phyloP scores from a whole-genome alignment of 2,113 vertebrate species.

The Tapirus terrestris region DNA sequence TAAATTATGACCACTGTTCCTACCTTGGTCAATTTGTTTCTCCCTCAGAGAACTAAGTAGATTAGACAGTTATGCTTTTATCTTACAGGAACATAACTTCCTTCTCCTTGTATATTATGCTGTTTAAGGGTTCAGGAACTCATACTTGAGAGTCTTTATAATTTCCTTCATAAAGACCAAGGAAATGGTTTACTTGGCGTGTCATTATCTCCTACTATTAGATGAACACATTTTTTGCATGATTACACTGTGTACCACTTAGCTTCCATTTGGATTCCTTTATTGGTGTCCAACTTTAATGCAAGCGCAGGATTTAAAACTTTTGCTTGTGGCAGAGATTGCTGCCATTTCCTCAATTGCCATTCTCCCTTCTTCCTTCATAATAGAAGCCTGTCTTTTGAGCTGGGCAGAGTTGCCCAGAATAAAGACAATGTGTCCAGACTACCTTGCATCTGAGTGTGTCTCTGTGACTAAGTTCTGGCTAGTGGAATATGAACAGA shows the following conservation, averaged over 20 bases:
- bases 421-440: background rate
- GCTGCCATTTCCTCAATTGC: background rate
- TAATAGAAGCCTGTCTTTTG: background rate
- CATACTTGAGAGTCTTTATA: background rate
- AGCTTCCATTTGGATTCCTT: conserved; percentile 17
- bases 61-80: conserved; percentile 27
- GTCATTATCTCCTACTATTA: background rate
- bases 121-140: conserved; percentile 3
- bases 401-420: background rate
- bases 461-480: background rate
- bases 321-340: background rate
- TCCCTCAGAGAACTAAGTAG: conserved; percentile 26
- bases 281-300: background rate
- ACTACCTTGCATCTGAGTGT: background rate
- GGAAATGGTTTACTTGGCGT: background rate
- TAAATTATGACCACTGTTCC: conserved; percentile 40
- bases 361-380: background rate
- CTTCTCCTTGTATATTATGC: background rate
- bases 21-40: conserved; percentile 2
- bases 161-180: background rate
- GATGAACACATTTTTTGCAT: background rate
- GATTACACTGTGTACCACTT: background rate
- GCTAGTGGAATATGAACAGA: background rate
- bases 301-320: background rate
- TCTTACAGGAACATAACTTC: background rate